Evolutionary conservation across 2,888 invertebrate species (phyloP), one percentile per base, ranked within the genome.

Genomic region (Nemoura dubitans): DNA sequence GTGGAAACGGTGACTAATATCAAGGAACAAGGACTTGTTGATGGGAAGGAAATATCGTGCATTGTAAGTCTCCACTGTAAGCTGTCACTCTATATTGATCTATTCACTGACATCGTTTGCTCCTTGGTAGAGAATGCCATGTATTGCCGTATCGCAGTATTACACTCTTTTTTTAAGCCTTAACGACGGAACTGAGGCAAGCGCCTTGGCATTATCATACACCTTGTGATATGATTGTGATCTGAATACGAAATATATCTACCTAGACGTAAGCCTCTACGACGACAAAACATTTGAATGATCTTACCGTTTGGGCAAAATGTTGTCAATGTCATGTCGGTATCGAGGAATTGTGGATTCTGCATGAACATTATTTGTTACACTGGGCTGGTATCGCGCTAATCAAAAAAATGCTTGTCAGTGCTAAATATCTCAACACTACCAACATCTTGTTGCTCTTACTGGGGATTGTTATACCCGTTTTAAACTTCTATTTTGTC

Each of bases 21-120:
- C 59, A 14, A 59, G 59, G 21, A 59, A 59, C 21, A 59, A 59
- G 59, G 59, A 59, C 59, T 59, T 59, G 59, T 59, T 59, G 59
- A 59, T 59, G 59, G 59, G 14, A 21, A 59, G 59, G 14, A 59
- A 21, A 7, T 59, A 21, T 59, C 59, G 59, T 59, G 59, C 21
- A 59, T 59, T 16, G 59, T 59, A 59, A 10, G 59, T 59, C 59
- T 59, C 59, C 59, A 21, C 59, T 59, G 21, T 59, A 59, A 59
- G 59, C 59, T 59, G 59, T 59, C 59, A 59, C 59, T 59, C 21
- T 59, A 59, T 59, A 59, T 59, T 59, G 59, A 59, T 59, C 59
- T 59, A 59, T 59, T 59, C 59, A 59, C 59, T 59, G 59, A 59
- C 59, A 59, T 7, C 59, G 59, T 59, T 59, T 59, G 59, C 59